Conservation (phyloP, 2,113 vertebrate genomes). For the Epinephelus cyanopodus region DNA sequence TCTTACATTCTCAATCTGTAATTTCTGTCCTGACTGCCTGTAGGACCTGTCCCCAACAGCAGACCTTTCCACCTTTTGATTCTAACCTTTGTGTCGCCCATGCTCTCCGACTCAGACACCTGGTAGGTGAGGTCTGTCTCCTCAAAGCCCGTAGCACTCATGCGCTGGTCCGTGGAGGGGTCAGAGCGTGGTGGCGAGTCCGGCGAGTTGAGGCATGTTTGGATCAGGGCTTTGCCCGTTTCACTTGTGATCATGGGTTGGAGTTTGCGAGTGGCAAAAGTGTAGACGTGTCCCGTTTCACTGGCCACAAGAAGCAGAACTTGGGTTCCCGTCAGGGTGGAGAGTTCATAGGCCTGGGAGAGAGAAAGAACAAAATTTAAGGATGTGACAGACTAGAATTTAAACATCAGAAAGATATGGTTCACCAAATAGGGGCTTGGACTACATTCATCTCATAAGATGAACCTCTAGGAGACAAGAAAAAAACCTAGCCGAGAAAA, state of each 20-base stretch:
- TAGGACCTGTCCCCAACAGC: neutral
- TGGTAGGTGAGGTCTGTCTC: constrained; percentile 99
- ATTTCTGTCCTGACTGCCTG: neutral
- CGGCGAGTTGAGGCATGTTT: constrained; percentile 98
- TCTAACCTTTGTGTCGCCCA: constrained; percentile 96
- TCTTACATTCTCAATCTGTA: neutral
- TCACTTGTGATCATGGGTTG: constrained; percentile 99
- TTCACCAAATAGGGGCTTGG: constrained; percentile 22
- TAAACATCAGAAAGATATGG: constrained; percentile 9
- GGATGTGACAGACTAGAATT: neutral
- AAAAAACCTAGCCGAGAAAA: constrained; percentile 27
- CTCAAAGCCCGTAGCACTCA: constrained; percentile 99
- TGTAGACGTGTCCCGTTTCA: constrained; percentile 98
- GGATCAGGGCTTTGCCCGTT: constrained; percentile 98
- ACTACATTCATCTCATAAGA: constrained; percentile 18
- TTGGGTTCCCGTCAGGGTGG: constrained; percentile 97
- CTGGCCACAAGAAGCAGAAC: constrained; percentile 97
- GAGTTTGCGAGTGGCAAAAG: constrained; percentile 97
- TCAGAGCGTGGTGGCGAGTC: constrained; percentile 97
- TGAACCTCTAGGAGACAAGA: constrained; percentile 37
- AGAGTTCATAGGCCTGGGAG: constrained; percentile 94
- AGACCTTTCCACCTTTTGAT: neutral
- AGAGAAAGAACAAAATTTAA: constrained; percentile 18
- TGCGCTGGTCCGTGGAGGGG: constrained; percentile 97
- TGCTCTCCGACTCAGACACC: constrained; percentile 98